Base-by-base conservation (phyloP, 2,888 invertebrate genomes). In the Drosophila buzzatii region DNA sequence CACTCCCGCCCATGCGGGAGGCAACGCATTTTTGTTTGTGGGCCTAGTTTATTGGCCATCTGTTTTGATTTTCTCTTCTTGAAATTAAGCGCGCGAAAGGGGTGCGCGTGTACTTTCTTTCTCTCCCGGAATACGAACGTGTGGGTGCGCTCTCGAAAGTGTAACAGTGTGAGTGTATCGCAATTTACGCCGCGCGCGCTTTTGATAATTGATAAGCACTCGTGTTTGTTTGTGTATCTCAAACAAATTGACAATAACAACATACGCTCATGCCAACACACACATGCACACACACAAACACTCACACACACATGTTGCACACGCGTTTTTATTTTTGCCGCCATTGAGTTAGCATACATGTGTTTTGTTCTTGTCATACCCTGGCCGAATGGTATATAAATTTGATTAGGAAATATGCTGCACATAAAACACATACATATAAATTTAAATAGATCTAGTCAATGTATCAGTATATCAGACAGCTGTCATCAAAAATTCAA, bases 51-150 rank as follows among this genome's bases (percentile, higher is more conserved):
- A 63, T 70, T 72, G 64, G 78, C 77, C 81, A 81, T 85, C 90
- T 85, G 85, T 85, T 85, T 85, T 85, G 85, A 80, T 85, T 85
- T 85, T 88, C 89, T 85, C 86, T 85, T 85, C 85, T 70, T 85
- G 60, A 90, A 90, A 73, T 82, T 85, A 85, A 90, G 90, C 85
- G 85, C 85, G 85, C 85, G 74, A 85, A 85, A 90, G 85, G 89
- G 90, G 88, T 85, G 90, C 85, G 85, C 85, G 85, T 90, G 90
- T 85, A 88, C 90, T 90, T 85, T 88, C 83, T 88, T 87, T 78
- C 73, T 71, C 76, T 27, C 61, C 42, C 49, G 18, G 27, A 35
- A 53, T 37, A 35, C 68, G 12, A 51, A 23, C 6, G 81, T 79
- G 73, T 81, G 81, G 68, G 70, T 67, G 78, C 47, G 42, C 35